These are phyloP conservation scores for Heterochromis multidens DNA, from an alignment of 2,113 vertebrate species.

Conservation along the genomic window DNA sequence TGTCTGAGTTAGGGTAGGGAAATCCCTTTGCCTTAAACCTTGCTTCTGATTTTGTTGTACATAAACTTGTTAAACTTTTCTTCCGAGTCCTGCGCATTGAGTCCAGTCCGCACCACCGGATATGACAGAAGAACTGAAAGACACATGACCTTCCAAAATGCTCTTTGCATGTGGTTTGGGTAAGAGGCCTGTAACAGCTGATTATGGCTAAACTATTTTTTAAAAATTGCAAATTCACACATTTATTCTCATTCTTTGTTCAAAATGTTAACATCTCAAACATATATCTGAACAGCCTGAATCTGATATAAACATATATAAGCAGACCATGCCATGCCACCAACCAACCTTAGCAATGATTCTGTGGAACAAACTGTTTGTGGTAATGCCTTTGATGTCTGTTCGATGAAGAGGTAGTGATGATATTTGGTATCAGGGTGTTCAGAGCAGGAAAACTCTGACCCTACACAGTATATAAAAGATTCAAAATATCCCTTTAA, in stretches of 20 bases:
- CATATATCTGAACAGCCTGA: not conserved
- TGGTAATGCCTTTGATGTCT: too few relatives aligned
- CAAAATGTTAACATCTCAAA: not conserved
- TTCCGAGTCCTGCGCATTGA: too few relatives aligned
- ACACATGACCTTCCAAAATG: too few relatives aligned
- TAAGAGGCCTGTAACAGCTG: not conserved
- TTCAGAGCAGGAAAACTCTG: not conserved
- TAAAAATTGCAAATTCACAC: not conserved
- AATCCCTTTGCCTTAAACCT: too few relatives aligned
- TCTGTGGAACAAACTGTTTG: too few relatives aligned
- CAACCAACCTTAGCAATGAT: too few relatives aligned
- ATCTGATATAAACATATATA: not conserved
- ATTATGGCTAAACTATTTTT: not conserved
- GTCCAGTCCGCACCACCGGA: too few relatives aligned
- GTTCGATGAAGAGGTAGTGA: too few relatives aligned
- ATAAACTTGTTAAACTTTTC: too few relatives aligned
- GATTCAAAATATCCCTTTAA: not conserved
- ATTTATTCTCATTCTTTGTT: not conserved
- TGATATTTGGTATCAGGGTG: too few relatives aligned
- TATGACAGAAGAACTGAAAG: not conserved
- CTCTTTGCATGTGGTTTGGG: not conserved
- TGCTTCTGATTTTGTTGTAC: too few relatives aligned
- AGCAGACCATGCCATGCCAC: not conserved
- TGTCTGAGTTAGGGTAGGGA: too few relatives aligned
- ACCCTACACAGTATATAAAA: not conserved